Conservation (phyloP, 2,888 invertebrate genomes). For the Eupithecia exiguata region DNA sequence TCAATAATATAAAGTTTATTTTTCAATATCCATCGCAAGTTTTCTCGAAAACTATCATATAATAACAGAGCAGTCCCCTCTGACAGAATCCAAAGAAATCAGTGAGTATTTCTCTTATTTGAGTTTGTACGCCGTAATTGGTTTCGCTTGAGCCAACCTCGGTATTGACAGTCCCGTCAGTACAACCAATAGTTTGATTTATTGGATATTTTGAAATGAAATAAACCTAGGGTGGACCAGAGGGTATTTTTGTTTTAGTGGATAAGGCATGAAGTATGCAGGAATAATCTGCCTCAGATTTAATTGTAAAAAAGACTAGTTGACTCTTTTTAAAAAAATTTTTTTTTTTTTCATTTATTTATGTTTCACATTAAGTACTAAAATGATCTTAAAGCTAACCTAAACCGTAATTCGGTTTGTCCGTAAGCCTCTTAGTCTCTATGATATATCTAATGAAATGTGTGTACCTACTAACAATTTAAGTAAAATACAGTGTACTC, state of each 20-base stretch:
- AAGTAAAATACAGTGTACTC: too few relatives aligned
- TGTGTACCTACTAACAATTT: too few relatives aligned
- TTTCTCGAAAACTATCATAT: not conserved
- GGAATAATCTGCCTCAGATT: not conserved
- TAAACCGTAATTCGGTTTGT: too few relatives aligned
- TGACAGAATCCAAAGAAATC: conserved; percentile 9
- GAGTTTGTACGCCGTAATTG: conserved; percentile 59
- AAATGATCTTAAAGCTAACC: too few relatives aligned
- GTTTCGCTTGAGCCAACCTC: conserved; percentile 55
- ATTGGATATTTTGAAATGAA: conserved; percentile 47
- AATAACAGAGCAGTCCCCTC: conserved; percentile 3
- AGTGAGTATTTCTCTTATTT: conserved; percentile 46
- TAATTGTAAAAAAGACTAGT: too few relatives aligned
- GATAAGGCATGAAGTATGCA: not conserved
- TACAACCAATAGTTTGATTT: conserved; percentile 57
- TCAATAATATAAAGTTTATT: not conserved
- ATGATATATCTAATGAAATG: too few relatives aligned
- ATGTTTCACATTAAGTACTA: too few relatives aligned
- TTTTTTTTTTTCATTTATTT: too few relatives aligned
- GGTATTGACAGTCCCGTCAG: conserved; percentile 61
- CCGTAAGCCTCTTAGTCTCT: too few relatives aligned
- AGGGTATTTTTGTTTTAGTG: not conserved
- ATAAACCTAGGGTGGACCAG: not conserved
- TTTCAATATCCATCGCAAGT: not conserved
- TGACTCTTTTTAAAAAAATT: too few relatives aligned